A percentile compares a stretch with the other conserved stretches of the same genome.
Conservation (phyloP, 2,113 vertebrate species). For the Leptosomus discolor region DNA sequence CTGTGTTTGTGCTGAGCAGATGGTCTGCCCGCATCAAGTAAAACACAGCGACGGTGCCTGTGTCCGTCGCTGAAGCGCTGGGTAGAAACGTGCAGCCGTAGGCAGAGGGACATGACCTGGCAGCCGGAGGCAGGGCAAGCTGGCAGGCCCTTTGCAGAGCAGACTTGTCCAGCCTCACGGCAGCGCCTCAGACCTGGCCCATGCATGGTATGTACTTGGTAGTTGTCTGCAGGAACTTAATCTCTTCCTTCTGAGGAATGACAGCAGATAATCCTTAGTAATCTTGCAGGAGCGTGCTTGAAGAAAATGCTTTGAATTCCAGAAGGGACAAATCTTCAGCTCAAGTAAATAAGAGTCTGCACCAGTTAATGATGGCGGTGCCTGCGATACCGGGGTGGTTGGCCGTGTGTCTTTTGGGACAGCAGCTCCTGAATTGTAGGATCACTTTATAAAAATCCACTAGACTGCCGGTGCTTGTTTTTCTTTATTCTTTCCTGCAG, state of each 20-base stretch:
- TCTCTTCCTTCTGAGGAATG: background rate
- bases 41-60: accelerated
- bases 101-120: background rate
- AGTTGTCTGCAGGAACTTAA: background rate
- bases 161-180: accelerated
- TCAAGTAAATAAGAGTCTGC: background rate
- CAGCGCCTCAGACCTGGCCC: background rate
- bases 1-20: background rate
- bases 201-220: accelerated
- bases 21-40: background rate
- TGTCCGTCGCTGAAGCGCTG: background rate
- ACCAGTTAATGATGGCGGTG: accelerated
- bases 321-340: background rate
- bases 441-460: background rate
- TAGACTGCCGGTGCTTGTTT: background rate
- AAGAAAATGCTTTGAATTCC: background rate
- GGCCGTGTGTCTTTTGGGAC: accelerated
- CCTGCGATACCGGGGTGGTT: accelerated
- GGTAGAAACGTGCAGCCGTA: background rate
- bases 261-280: background rate
- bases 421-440: background rate
- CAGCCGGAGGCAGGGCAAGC: background rate
- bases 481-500: background rate
- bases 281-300: background rate
- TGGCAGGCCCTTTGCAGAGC: accelerated